A percentile compares a stretch with the other conserved stretches of the same genome.
These are phyloP conservation scores for Scaptodrosophila latifasciaeformis DNA, from an alignment of 2,888 invertebrate species.

Conservation along the genomic window DNA sequence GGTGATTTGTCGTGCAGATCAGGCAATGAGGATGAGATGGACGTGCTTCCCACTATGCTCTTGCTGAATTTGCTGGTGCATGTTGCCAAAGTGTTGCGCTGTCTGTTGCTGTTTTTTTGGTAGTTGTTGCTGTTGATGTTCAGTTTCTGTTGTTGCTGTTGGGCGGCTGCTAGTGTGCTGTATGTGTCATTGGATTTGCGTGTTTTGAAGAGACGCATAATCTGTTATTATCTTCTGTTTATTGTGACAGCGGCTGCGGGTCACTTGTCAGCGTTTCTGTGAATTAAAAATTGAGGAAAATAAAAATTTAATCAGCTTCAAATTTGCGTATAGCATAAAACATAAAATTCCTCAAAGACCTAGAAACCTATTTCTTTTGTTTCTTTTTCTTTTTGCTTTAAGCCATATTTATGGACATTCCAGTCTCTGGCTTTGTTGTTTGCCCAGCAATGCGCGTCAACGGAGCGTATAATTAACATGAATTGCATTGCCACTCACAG, in stretches of 20 bases:
- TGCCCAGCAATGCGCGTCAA: conserved; percentile 26
- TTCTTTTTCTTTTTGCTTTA: background rate
- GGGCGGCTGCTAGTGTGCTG: conserved; percentile 51
- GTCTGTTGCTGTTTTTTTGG: conserved; percentile 16
- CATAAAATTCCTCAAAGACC: conserved; percentile 19
- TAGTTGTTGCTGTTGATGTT: conserved; percentile 15
- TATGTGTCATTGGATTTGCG: conserved; percentile 74
- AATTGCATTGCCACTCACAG: conserved; percentile 31
- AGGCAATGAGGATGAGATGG: conserved; percentile 73
- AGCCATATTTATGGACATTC: conserved; percentile 11
- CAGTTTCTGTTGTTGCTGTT: conserved; percentile 26
- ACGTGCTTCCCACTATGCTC: conserved; percentile 59
- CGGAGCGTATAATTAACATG: conserved; percentile 55
- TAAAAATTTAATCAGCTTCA: conserved; percentile 1
- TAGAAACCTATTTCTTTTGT: conserved; percentile 34
- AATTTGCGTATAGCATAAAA: conserved; percentile 10
- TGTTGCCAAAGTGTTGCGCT: conserved; percentile 36
- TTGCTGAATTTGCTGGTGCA: conserved; percentile 64
- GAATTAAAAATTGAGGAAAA: conserved; percentile 12
- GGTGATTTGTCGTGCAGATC: conserved; percentile 74
- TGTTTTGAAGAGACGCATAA: conserved; percentile 74
- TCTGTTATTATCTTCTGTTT: conserved; percentile 11
- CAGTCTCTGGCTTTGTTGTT: conserved; percentile 20
- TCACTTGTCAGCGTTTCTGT: conserved; percentile 6
- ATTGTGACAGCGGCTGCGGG: conserved; percentile 6